Evolutionary conservation across 1,140 invertebrate species (phyloP), one percentile per base, ranked within the genome.

Genomic region (Phymorhynchus buccinoides): DNA sequence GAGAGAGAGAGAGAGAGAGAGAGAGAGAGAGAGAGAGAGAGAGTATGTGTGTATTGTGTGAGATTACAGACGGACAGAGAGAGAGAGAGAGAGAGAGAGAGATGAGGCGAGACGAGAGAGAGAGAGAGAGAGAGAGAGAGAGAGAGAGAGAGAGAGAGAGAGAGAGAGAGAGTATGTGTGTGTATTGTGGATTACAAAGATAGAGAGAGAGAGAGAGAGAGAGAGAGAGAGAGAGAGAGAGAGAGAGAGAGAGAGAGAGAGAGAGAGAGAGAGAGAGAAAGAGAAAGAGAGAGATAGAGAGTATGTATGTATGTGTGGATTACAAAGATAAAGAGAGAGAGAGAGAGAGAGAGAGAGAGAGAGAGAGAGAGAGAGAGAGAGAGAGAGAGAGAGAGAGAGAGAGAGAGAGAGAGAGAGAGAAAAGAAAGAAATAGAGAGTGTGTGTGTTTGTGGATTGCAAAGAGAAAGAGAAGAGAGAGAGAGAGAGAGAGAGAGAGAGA

Each of bases 401-500:
- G n/a, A 32, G 14, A 56, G n/a, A 81, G 41, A 81, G n/a, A 81
- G 41, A 52, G n/a, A 52, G 41, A 81, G n/a, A 48, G 41, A 52
- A n/a, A 83, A 22, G 37, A n/a, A 22, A 12, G 37, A 27, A 71
- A 35, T n/a, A 83, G 56, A 35, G 81, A 66, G 27, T 39, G 30
- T 22, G 81, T 66, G 56, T 66, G n/a, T n/a, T n/a, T n/a, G n/a
- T n/a, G n/a, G n/a, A n/a, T n/a, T n/a, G n/a, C n/a, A n/a, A n/a
- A 37, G 37, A 37, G 42, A 56, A 66, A 35, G 37, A 39, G 66
- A 39, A 83, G 56, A 68, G 81, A 83, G 81, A 83, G 56, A 66
- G 81, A 66, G 56, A 68, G 56, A 52, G n/a, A n/a, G n/a, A n/a
- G n/a, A n/a, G n/a, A 83, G 56, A 83, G 81, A 68, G 56, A 83